Evolutionary conservation across 2,797 vertebrate genomes (phyloP).

Genomic region (Synaphobranchus kaupii): DNA sequence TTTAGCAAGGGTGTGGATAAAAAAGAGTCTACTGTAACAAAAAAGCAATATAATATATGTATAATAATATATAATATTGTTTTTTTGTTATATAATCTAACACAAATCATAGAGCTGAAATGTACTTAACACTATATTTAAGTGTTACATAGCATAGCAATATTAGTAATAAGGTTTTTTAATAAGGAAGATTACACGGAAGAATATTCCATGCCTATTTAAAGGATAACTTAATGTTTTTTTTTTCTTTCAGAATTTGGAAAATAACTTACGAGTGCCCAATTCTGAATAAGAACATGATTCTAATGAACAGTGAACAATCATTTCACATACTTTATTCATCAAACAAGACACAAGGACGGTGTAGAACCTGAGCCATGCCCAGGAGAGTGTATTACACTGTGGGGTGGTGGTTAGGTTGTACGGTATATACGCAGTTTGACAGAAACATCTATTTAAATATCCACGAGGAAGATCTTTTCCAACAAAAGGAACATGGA

Average conservation of each 20-base stretch:
- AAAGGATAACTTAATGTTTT: too few relatives aligned
- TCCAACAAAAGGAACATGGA: neutral
- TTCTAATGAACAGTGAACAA: neutral
- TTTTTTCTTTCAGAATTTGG: too few relatives aligned
- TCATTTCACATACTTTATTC: neutral
- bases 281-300: neutral
- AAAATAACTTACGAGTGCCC: too few relatives aligned
- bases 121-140: neutral
- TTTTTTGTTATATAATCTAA: neutral
- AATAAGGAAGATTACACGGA: too few relatives aligned
- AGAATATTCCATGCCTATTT: too few relatives aligned
- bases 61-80: too few relatives aligned
- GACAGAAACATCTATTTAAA: neutral
- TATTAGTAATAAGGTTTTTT: neutral
- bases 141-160: neutral
- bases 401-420: neutral
- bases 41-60: too few relatives aligned
- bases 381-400: neutral
- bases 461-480: neutral
- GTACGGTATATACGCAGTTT: too few relatives aligned
- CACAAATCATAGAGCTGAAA: neutral
- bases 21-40: too few relatives aligned
- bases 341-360: neutral
- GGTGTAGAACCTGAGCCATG: neutral
- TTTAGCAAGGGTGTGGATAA: too few relatives aligned